Conservation (phyloP, 2,113 vertebrate genomes). For the Chrysochloris asiatica region DNA sequence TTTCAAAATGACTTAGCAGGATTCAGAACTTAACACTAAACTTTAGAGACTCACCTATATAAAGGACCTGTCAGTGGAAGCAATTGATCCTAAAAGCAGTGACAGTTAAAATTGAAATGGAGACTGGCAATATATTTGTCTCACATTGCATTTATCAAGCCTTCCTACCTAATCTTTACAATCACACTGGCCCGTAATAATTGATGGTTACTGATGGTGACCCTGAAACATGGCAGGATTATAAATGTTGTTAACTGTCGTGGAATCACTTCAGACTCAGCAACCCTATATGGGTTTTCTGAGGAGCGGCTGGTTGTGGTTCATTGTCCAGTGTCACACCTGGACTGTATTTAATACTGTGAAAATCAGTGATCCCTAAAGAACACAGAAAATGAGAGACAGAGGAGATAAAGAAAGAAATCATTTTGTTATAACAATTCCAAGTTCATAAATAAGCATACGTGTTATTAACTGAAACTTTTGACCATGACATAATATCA, state of each 20-base stretch:
- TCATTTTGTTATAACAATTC: not conserved
- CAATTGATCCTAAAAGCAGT: not conserved
- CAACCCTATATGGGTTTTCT: too few relatives aligned
- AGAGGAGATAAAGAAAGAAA: accelerated
- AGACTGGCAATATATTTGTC: not conserved
- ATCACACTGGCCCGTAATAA: not conserved
- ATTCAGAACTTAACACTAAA: not conserved
- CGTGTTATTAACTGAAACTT: not conserved
- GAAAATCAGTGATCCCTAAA: accelerated
- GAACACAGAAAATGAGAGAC: not conserved
- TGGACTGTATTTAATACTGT: too few relatives aligned
- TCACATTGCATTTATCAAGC: too few relatives aligned
- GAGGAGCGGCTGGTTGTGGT: too few relatives aligned
- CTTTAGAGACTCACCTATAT: accelerated
- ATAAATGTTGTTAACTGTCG: too few relatives aligned
- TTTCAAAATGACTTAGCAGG: not conserved
- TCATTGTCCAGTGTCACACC: too few relatives aligned
- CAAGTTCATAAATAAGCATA: not conserved
- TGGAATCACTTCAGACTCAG: too few relatives aligned
- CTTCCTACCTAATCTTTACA: not conserved
- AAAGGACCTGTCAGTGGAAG: accelerated
- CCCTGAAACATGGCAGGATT: not conserved
- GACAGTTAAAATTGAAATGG: not conserved
- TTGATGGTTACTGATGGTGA: accelerated
- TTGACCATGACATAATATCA: too few relatives aligned